Evolutionary conservation across 2,797 vertebrate species (phyloP).

Genomic region (Mastacembelus armatus): DNA sequence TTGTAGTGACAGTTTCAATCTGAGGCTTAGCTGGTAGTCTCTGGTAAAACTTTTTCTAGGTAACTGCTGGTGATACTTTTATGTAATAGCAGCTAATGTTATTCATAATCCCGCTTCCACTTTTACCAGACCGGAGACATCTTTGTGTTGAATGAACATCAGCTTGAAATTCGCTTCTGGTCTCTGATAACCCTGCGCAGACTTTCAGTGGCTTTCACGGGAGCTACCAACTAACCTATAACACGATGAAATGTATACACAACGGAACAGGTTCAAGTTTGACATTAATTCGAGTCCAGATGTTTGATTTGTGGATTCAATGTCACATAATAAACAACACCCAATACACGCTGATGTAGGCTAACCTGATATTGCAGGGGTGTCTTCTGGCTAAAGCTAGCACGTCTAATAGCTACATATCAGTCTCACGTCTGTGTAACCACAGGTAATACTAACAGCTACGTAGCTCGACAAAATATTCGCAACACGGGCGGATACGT

Average conservation of each 20-base stretch:
- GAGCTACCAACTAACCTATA: neutral
- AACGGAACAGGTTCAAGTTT: neutral
- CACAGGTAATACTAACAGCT: neutral
- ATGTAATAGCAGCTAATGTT: conserved; percentile 30
- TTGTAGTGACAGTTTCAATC: no score
- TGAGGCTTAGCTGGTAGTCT: neutral
- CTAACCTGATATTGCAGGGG: neutral
- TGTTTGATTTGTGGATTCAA: no score
- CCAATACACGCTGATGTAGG: neutral
- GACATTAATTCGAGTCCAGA: neutral
- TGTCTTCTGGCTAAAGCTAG: conserved; percentile 24
- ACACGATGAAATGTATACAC: neutral
- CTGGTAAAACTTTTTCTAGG: conserved; percentile 30
- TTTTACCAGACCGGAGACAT: conserved; percentile 53
- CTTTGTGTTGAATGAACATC: conserved; percentile 50
- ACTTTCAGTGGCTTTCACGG: conserved; percentile 5
- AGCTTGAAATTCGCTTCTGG: conserved; percentile 44
- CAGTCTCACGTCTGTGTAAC: conserved; percentile 27
- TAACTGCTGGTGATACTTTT: conserved; percentile 37
- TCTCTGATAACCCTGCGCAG: conserved; percentile 34
- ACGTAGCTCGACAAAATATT: neutral
- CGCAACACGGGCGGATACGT: neutral
- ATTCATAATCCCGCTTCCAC: conserved; percentile 22
- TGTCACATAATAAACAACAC: neutral
- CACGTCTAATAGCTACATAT: conserved; percentile 4